Conservation (phyloP, 1,140 invertebrate genomes). For the Bombyx mandarina region DNA sequence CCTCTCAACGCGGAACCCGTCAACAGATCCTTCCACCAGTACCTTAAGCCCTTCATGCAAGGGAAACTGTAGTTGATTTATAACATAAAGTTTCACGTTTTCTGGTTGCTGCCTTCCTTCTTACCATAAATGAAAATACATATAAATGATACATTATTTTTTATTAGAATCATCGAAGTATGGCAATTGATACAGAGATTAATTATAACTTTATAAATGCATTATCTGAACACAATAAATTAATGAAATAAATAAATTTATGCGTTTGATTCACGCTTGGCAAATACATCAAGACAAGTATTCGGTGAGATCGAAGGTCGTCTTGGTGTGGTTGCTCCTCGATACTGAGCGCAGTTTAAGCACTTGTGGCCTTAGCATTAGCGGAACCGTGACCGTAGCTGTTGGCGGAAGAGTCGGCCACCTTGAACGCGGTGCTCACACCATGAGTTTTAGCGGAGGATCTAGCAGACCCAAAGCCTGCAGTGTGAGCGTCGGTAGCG, state of each 20-base stretch:
- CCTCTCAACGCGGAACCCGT: conserved; percentile 84
- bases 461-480: conserved; percentile 34
- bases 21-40: conserved; percentile 56
- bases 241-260: conserved; percentile 36
- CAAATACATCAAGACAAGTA: conserved; percentile 63
- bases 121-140: too few relatives aligned
- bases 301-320: conserved; percentile 27
- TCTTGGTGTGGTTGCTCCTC: conserved; percentile 48
- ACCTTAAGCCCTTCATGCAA: conserved; percentile 83
- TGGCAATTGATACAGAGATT: too few relatives aligned
- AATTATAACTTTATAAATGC: too few relatives aligned
- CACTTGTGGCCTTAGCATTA: conserved; percentile 36
- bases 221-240: conserved; percentile 8
- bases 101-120: too few relatives aligned
- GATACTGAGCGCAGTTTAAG: conserved; percentile 12
- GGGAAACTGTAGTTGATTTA: conserved; percentile 71
- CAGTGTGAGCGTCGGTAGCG: conserved; percentile 35
- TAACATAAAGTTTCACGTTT: too few relatives aligned
- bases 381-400: conserved; percentile 37
- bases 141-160: too few relatives aligned
- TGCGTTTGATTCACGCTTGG: conserved; percentile 15
- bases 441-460: conserved; percentile 39
- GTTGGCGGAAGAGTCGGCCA: conserved; percentile 44
- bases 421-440: conserved; percentile 33
- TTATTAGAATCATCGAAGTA: too few relatives aligned